Percentiles rank a stretch among this genome's conserved stretches.
phyloP scores from a whole-genome alignment of 2,797 vertebrate genomes.

The Oophaga sylvatica region DNA sequence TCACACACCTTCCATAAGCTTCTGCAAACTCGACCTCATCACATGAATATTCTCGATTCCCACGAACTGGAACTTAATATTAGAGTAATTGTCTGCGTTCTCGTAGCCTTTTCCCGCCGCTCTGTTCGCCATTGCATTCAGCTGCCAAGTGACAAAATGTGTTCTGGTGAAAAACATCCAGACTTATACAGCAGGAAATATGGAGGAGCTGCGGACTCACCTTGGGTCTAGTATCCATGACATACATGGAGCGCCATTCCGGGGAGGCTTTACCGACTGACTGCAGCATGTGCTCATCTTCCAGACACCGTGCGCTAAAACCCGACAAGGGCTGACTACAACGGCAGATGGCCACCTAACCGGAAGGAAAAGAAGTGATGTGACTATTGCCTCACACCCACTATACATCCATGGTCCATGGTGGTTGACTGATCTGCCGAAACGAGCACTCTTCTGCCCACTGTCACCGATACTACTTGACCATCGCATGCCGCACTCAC shows the following conservation, averaged over 20 bases:
- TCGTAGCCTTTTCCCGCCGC: conserved; percentile 99
- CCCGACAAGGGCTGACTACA: conserved; percentile 97
- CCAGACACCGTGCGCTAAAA: conserved; percentile 94
- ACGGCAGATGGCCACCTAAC: conserved; percentile 92
- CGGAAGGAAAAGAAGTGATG: conserved; percentile 2
- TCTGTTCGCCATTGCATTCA: conserved; percentile 95
- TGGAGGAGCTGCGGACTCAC: conserved; percentile 68
- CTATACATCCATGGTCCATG: background rate
- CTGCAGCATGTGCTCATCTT: conserved; percentile 95
- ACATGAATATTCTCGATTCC: conserved; percentile 99
- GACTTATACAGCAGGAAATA: background rate
- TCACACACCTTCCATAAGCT: conserved; percentile 89
- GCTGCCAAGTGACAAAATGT: conserved; percentile 70
- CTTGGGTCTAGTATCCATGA: conserved; percentile 96
- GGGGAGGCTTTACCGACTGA: conserved; percentile 95
- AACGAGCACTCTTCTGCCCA: background rate
- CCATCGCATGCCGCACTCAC: too few species aligned
- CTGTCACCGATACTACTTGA: background rate
- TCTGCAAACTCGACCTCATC: conserved; percentile 95
- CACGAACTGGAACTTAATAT: conserved; percentile 98
- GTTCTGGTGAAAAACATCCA: background rate
- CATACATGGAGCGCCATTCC: conserved; percentile 89
- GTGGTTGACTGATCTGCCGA: background rate
- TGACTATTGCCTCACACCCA: background rate
- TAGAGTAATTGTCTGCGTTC: conserved; percentile 98